Evolutionary conservation across 2,113 vertebrate species (phyloP).

Genomic region (Herpailurus yagouaroundi): DNA sequence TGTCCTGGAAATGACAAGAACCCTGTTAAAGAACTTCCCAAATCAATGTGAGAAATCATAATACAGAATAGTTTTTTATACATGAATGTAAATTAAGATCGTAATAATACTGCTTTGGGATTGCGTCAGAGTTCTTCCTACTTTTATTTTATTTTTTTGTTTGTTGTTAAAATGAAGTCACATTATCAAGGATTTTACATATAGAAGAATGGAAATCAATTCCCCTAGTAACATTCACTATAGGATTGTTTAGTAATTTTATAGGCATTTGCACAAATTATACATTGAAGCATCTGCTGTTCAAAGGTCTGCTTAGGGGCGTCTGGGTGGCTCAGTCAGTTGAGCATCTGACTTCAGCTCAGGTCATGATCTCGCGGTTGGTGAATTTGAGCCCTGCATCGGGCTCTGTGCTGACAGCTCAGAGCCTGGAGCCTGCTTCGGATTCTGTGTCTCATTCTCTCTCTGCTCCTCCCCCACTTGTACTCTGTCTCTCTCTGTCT

Average conservation of each 20-base stretch:
- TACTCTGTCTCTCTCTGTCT: no score
- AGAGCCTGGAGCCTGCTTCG: no score
- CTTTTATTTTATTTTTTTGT: not conserved
- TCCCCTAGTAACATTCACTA: not conserved
- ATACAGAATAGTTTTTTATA: not conserved
- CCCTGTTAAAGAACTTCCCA: not conserved
- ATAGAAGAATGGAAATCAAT: not conserved
- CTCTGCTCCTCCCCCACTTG: no score
- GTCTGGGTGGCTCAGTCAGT: no score
- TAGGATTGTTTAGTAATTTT: not conserved
- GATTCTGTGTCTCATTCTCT: no score
- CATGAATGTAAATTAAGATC: not conserved
- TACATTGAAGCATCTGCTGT: not conserved
- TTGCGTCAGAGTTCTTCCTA: not conserved
- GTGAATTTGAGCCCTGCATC: no score
- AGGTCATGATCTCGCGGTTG: no score
- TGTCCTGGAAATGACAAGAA: not conserved
- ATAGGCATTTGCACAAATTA: constrained; percentile 38
- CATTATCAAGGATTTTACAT: not conserved
- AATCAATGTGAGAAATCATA: not conserved
- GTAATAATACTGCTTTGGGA: not conserved
- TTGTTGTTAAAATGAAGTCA: constrained; percentile 18
- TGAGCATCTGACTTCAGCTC: no score
- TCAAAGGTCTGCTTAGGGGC: not conserved
- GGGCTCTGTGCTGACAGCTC: no score